phyloP scores from a whole-genome alignment of 37 sponge, comb jelly and placozoan genomes.

The Ephydatia muelleri region DNA sequence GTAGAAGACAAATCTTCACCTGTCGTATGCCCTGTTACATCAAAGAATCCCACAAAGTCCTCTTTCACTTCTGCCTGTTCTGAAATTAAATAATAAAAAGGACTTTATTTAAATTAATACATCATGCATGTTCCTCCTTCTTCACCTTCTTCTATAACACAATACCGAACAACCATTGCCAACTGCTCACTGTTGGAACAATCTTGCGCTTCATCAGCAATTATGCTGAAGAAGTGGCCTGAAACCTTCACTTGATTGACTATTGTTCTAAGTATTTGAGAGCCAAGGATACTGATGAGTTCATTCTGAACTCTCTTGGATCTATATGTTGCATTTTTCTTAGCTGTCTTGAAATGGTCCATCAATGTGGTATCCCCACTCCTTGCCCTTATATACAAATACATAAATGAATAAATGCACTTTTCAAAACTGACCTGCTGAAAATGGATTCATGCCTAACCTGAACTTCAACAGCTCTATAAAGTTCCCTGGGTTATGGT shows the following conservation, averaged over 20 bases:
- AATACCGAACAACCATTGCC: not conserved
- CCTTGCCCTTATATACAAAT: not conserved
- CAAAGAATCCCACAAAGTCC: constrained; percentile 55
- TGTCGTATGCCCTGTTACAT: constrained; percentile 40
- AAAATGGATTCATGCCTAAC: not conserved
- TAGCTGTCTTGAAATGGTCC: constrained; percentile 45
- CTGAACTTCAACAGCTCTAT: constrained; percentile 34
- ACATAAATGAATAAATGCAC: not conserved
- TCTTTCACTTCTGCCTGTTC: constrained; percentile 41
- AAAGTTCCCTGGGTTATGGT: constrained; percentile 44
- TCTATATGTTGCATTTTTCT: constrained; percentile 62
- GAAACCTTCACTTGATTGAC: constrained; percentile 22
- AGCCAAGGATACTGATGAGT: constrained; percentile 38
- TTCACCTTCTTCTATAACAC: not conserved
- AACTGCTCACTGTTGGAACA: constrained; percentile 60
- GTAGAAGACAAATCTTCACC: constrained; percentile 61
- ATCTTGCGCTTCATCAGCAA: constrained; percentile 67
- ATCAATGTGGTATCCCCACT: constrained; percentile 48
- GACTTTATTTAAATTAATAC: not conserved
- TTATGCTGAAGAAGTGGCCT: constrained; percentile 41
- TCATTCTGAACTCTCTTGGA: constrained; percentile 57
- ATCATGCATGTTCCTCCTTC: too few species aligned
- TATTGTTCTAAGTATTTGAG: constrained; percentile 31
- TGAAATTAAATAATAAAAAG: constrained; percentile 45
- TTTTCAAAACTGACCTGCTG: not conserved